Conservation (phyloP, 2,888 invertebrate genomes). For the Synanthedon myopaeformis region DNA sequence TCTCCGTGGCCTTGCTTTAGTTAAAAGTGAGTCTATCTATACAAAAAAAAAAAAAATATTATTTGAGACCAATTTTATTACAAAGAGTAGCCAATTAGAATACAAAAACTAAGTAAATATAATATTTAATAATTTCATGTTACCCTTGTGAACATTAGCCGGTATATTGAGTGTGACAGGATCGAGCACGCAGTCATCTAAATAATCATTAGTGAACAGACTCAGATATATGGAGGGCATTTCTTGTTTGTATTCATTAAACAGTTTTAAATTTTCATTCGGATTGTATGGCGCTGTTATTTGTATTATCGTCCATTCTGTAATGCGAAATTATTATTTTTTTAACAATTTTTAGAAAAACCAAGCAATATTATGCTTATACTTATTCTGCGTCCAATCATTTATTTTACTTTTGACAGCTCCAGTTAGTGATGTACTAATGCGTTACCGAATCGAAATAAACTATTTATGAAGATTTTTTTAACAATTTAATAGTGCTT, state of each 20-base stretch:
- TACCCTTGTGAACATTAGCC: constrained; percentile 50
- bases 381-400: no score
- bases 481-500: no score
- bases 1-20: no score
- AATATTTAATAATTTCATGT: neutral
- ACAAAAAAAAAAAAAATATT: neutral
- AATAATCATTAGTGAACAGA: constrained; percentile 45
- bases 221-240: constrained; percentile 43
- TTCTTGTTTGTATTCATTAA: constrained; percentile 39
- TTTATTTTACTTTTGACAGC: no score
- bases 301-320: constrained; percentile 75
- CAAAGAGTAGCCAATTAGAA: neutral
- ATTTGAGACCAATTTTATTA: neutral
- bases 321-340: constrained; percentile 10
- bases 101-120: neutral
- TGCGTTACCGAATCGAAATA: no score
- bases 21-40: no score
- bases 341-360: no score
- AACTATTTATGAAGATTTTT: no score
- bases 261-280: constrained; percentile 47
- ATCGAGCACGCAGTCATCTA: constrained; percentile 22
- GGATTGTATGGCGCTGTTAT: constrained; percentile 65
- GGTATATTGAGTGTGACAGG: constrained; percentile 49
- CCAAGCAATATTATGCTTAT: no score
- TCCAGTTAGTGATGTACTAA: no score